Conservation (phyloP, 2,888 invertebrate species). For the Leucozona laternaria region DNA sequence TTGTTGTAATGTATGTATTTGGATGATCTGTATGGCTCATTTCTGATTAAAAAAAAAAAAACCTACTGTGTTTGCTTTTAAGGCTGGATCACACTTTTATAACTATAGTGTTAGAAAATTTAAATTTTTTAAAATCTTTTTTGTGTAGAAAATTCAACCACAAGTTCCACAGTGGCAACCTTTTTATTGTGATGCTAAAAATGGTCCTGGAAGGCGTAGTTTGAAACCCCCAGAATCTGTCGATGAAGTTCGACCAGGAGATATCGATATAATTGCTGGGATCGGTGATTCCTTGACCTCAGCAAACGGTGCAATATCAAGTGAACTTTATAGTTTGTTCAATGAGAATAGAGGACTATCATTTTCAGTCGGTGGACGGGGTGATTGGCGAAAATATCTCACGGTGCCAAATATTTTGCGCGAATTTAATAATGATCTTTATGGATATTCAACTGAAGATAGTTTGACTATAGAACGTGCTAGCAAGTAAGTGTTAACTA, state of each 20-base stretch:
- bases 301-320: constrained; percentile 85
- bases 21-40: too few species aligned
- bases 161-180: constrained; percentile 76
- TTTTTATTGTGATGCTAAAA: constrained; percentile 82
- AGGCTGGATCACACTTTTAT: neutral
- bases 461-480: constrained; percentile 77
- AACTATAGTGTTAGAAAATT: neutral
- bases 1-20: too few species aligned
- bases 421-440: constrained; percentile 87
- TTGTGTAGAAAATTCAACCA: constrained; percentile 79
- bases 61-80: neutral
- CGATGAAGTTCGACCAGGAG: constrained; percentile 85
- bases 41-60: too few species aligned
- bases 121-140: neutral
- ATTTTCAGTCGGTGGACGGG: constrained; percentile 85
- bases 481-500: constrained; percentile 77
- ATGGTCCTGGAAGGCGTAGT: constrained; percentile 79
- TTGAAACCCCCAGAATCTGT: constrained; percentile 84
- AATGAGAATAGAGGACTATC: constrained; percentile 84
- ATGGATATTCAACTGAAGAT: constrained; percentile 84
- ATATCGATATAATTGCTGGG: constrained; percentile 86
- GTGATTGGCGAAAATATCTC: constrained; percentile 84
- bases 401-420: constrained; percentile 87
- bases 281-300: constrained; percentile 87
- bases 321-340: constrained; percentile 82